A percentile compares a stretch with the other conserved stretches of the same genome.
Evolutionary conservation across 1,140 invertebrate genomes (phyloP).

Genomic region (Proales similis): DNA sequence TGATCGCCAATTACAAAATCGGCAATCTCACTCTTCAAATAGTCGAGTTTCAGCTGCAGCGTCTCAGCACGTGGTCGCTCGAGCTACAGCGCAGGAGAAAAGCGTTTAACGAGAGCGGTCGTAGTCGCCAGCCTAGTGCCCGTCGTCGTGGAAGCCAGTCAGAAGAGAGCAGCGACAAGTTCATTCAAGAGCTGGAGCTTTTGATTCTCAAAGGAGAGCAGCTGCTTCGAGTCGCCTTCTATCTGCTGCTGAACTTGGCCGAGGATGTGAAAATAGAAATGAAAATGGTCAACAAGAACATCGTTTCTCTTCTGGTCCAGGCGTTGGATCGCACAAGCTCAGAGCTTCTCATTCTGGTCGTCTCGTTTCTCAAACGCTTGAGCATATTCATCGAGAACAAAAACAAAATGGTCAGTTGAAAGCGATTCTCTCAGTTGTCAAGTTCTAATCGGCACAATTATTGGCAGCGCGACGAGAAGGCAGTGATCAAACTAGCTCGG

Average conservation of each 20-base stretch:
- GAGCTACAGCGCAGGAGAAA: constrained; percentile 65
- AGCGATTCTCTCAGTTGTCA: not conserved
- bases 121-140: no score
- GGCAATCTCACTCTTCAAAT: constrained; percentile 40
- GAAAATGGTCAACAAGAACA: constrained; percentile 91
- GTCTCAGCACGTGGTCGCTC: constrained; percentile 84
- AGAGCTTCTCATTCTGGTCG: constrained; percentile 76
- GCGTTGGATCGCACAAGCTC: constrained; percentile 75
- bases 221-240: constrained; percentile 69
- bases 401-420: constrained; percentile 68
- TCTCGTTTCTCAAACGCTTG: constrained; percentile 88
- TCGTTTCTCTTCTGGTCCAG: constrained; percentile 77
- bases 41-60: constrained; percentile 81
- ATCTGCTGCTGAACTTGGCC: constrained; percentile 84
- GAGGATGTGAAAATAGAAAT: constrained; percentile 85
- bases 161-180: no score
- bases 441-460: not conserved
- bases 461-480: constrained; percentile 51
- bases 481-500: constrained; percentile 56
- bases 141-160: no score
- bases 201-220: constrained; percentile 49
- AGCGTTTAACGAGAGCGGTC: constrained; percentile 46
- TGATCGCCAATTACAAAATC: constrained; percentile 80
- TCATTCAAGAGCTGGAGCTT: constrained; percentile 2
- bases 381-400: constrained; percentile 90